Conservation (phyloP, 2,888 invertebrate species). For the Phyllotreta striolata region DNA sequence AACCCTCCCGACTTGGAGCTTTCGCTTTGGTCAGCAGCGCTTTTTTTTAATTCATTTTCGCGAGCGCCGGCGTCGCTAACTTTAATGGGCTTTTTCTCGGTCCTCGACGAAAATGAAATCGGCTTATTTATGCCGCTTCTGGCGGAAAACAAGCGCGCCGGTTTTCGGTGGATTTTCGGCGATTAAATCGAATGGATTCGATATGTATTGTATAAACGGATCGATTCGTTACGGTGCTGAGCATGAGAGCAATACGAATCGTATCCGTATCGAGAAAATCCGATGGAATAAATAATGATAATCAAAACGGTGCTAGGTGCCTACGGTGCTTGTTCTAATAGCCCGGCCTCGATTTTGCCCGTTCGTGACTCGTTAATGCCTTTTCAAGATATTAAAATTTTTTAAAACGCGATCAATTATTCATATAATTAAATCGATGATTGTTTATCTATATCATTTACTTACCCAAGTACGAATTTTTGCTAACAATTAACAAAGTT, state of each 20-base stretch:
- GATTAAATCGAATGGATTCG: no score
- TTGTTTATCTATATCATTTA: no score
- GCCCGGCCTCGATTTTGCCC: background rate
- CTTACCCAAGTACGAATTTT: no score
- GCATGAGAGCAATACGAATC: conserved; percentile 16
- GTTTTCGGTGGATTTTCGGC: no score
- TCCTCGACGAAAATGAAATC: conserved; percentile 24
- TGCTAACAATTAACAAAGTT: no score
- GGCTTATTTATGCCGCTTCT: no score
- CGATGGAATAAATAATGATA: background rate
- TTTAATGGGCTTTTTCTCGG: conserved; percentile 35
- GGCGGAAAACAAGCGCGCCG: no score
- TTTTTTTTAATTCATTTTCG: conserved; percentile 33
- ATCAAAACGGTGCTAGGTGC: conserved; percentile 11
- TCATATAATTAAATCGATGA: no score
- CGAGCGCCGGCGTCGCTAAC: conserved; percentile 26
- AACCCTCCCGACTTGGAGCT: conserved; percentile 24
- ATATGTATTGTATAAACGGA: conserved; percentile 4
- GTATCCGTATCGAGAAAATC: conserved; percentile 10
- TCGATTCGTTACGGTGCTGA: conserved; percentile 17
- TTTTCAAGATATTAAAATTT: no score
- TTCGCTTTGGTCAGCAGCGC: conserved; percentile 36
- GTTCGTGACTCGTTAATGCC: conserved; percentile 11
- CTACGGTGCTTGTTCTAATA: conserved; percentile 4
- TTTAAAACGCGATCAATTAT: no score